Evolutionary conservation across 2,888 invertebrate genomes (phyloP).

Genomic region (Ochropacha duplaris): DNA sequence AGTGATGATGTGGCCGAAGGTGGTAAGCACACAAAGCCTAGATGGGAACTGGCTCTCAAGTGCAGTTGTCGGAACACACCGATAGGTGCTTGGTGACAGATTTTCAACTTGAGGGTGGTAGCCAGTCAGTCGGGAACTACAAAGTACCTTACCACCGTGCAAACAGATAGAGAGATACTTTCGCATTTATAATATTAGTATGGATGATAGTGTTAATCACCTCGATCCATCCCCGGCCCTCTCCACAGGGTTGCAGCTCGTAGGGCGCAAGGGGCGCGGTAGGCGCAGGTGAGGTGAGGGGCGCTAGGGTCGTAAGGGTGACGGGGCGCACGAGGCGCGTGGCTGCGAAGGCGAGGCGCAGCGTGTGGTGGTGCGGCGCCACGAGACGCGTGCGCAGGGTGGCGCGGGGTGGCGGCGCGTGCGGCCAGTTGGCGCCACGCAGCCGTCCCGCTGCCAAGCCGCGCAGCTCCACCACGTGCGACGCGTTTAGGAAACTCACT

Average conservation of each 20-base stretch:
- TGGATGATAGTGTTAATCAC: slow-evolving; percentile 42
- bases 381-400: slow-evolving; percentile 52
- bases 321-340: slow-evolving; percentile 42
- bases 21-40: too few species aligned
- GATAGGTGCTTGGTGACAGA: too few species aligned
- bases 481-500: slow-evolving; percentile 66
- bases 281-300: slow-evolving; percentile 43
- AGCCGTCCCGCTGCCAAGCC: slow-evolving; percentile 46
- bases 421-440: slow-evolving; percentile 67
- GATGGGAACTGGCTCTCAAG: too few species aligned
- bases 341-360: slow-evolving; percentile 51
- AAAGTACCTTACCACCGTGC: too few species aligned
- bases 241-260: slow-evolving; percentile 65
- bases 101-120: too few species aligned
- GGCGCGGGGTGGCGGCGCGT: slow-evolving; percentile 46
- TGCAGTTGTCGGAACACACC: too few species aligned
- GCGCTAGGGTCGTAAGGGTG: not conserved
- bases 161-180: too few species aligned
- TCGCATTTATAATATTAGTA: not conserved
- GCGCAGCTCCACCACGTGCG: slow-evolving; percentile 53
- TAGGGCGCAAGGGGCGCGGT: slow-evolving; percentile 29
- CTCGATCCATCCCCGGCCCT: slow-evolving; percentile 78
- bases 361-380: slow-evolving; percentile 64
- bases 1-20: too few species aligned
- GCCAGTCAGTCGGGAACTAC: too few species aligned